A percentile compares a stretch with the other conserved stretches of the same genome.
These are phyloP conservation scores for Eulemur albifrons DNA, from an alignment of 2,797 vertebrate species.

Conservation along the genomic window DNA sequence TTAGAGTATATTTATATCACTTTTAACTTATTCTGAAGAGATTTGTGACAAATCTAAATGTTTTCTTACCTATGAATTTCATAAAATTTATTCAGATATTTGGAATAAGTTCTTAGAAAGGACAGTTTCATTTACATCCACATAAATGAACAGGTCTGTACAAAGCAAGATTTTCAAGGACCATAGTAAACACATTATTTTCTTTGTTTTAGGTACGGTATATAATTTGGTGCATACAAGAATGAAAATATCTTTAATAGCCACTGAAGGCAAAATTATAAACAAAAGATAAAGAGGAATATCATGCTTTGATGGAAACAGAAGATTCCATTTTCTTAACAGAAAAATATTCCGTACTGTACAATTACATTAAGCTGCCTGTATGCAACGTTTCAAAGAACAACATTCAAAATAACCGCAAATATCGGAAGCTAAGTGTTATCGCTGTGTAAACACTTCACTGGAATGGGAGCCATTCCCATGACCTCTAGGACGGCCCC, in stretches of 20 bases:
- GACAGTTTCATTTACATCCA: background rate
- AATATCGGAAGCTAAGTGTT: background rate
- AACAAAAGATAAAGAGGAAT: background rate
- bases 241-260: background rate
- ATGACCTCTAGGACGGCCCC: background rate
- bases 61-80: background rate
- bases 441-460: background rate
- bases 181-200: background rate
- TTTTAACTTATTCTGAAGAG: background rate
- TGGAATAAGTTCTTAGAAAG: background rate
- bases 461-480: accelerated
- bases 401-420: background rate
- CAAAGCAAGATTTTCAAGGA: background rate
- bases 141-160: background rate
- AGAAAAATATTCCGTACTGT: background rate
- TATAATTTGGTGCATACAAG: background rate
- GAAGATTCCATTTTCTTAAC: background rate
- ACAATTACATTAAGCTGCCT: background rate
- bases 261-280: background rate
- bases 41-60: background rate
- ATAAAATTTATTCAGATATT: background rate
- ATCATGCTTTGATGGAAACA: background rate
- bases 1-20: background rate
- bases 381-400: background rate
- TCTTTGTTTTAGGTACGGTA: background rate